Base-by-base conservation (phyloP, 2,888 invertebrate genomes). In the Trileptium ribeirensis region DNA sequence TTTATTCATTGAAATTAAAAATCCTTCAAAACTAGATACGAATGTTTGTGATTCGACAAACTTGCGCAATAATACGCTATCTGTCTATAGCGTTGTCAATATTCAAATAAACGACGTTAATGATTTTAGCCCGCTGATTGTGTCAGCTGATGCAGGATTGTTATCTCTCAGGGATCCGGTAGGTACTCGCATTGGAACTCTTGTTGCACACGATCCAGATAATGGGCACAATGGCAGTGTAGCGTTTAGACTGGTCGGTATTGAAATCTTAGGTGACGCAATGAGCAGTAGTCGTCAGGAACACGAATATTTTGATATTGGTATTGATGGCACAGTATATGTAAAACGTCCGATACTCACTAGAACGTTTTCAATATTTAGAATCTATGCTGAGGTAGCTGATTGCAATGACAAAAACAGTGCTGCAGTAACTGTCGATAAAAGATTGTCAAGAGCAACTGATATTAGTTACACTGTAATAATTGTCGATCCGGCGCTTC, bases 141-240 rank as follows among this genome's bases (percentile, higher is more conserved):
- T 51, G 8, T 8, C 51, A 51, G 51, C 51, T 15, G 8, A 8
- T 15, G 51, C 51, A 51, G 51, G 51, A 24, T 24, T 51, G 51
- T 24, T 51, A 51, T 51, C 51, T 8, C 51, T 51, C 24, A 34
- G 33, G 34, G 29, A 29, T 15, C 97, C 96, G 0, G 90, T 92
- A 0, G 96, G 96, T 83, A 93, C 94, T 82, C 93, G 95, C 0
- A 93, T 96, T 0, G 95, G 94, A 0, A 93, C 94, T 33, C 92
- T 97, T 31, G 93, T 92, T 38, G 93, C 93, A 0, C 93, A 92
- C 51, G 97, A 97, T 90, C 93, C 94, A 0, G 97, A 97, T 90
- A 91, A 94, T 67, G 95, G 94, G 0, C 91, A 92, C 0, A 95
- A 94, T 82, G 96, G 96, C 0, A 92, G 92, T 83, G 92, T 97